Conservation (phyloP, 2,797 vertebrate species). For the Nannoperca obscura region DNA sequence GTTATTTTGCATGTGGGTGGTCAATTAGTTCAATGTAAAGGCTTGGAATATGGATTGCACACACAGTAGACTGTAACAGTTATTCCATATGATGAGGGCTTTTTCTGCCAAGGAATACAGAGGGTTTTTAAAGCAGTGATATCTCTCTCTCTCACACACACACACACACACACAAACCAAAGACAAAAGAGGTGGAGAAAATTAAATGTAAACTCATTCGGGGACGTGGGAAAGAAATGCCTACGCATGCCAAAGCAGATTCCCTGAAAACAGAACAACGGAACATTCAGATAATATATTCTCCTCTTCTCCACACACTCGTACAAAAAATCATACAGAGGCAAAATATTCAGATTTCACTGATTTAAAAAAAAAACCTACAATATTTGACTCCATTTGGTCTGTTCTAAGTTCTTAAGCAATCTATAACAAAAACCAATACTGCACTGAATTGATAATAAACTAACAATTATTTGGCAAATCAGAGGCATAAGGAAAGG, state of each 20-base stretch:
- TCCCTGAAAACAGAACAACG: background rate
- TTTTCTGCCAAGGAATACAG: background rate
- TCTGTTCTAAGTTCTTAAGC: background rate
- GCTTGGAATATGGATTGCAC: background rate
- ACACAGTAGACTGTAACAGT: background rate
- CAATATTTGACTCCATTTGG: background rate
- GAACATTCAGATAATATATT: background rate
- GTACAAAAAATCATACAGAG: background rate
- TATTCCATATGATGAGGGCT: background rate
- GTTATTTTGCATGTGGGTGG: background rate
- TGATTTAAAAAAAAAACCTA: background rate
- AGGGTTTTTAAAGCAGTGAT: background rate
- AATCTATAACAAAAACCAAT: background rate
- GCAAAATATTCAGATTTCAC: background rate
- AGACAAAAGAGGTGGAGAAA: background rate
- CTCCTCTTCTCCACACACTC: background rate
- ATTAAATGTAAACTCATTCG: background rate
- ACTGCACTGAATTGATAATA: background rate
- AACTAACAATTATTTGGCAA: background rate
- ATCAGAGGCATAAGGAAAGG: background rate
- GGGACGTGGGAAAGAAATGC: background rate
- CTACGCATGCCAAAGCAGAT: background rate
- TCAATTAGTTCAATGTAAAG: constrained; percentile 5
- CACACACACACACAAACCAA: background rate
- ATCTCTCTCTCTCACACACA: background rate